Percentiles rank a stretch among this genome's conserved stretches.
phyloP scores from a whole-genome alignment of 1,140 invertebrate genomes.

The Procambarus clarkii region DNA sequence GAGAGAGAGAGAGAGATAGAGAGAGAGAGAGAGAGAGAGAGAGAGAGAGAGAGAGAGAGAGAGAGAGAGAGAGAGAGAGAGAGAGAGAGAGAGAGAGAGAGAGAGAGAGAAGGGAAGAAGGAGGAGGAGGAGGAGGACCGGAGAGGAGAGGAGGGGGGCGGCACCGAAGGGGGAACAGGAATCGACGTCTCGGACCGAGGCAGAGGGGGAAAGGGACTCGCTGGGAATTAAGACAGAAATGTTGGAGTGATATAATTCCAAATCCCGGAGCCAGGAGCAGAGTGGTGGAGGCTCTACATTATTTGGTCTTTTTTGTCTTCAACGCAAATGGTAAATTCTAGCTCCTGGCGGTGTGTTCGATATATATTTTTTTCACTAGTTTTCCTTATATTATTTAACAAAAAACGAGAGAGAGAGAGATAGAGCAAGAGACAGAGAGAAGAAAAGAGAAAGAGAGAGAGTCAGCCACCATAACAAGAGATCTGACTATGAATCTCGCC shows the following conservation, averaged over 20 bases:
- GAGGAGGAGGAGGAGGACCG: not conserved
- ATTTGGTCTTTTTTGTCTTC: not conserved
- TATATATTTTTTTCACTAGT: not conserved
- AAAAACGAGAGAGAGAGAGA: not conserved
- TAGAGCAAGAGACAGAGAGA: not conserved
- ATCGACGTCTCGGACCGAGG: conserved; percentile 41
- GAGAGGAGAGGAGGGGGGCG: not conserved
- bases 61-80: too few species aligned
- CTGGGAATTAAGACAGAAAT: conserved; percentile 60
- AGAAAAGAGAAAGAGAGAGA: not conserved
- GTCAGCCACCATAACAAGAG: not conserved
- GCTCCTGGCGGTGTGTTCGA: not conserved
- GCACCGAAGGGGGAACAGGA: conserved; percentile 41
- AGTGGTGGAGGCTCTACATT: not conserved
- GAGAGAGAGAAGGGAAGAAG: not conserved
- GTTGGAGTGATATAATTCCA: conserved; percentile 61
- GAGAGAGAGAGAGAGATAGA: too few species aligned
- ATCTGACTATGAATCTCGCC: too few species aligned
- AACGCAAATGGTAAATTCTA: not conserved
- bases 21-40: too few species aligned
- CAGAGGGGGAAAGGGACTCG: conserved; percentile 50
- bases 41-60: too few species aligned
- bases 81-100: too few species aligned
- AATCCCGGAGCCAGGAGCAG: conserved; percentile 36
- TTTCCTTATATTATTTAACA: not conserved